Evolutionary conservation across 2,113 vertebrate genomes (phyloP).

Genomic region (Microtus richardsoni): DNA sequence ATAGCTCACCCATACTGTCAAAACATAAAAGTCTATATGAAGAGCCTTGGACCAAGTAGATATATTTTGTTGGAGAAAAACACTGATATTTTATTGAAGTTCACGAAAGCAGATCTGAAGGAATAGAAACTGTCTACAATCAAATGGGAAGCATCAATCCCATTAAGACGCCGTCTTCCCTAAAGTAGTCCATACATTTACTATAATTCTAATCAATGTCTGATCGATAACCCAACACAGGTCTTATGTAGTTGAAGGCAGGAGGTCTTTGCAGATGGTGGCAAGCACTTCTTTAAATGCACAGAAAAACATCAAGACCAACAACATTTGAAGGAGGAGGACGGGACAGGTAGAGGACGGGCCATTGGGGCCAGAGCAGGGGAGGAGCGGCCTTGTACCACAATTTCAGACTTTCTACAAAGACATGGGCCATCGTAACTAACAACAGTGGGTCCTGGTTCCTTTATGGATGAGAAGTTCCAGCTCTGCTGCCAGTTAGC

Average conservation of each 20-base stretch:
- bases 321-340: neutral
- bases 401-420: neutral
- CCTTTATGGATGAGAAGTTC: neutral
- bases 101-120: slow-evolving; percentile 5
- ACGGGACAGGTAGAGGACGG: no score
- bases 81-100: slow-evolving; percentile 41
- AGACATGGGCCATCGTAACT: neutral
- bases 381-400: neutral
- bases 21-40: slow-evolving; percentile 35
- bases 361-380: neutral
- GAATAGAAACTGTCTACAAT: neutral
- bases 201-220: slow-evolving; percentile 40
- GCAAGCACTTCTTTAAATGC: slow-evolving; percentile 38
- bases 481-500: neutral
- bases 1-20: slow-evolving; percentile 18
- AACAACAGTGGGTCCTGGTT: neutral
- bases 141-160: neutral
- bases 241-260: slow-evolving; percentile 26
- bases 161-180: slow-evolving; percentile 22
- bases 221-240: neutral
- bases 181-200: slow-evolving; percentile 52
- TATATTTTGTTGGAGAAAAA: neutral
- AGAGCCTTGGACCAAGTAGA: slow-evolving; percentile 33
- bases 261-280: slow-evolving; percentile 7
- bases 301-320: slow-evolving; percentile 18